A percentile compares a stretch with the other conserved stretches of the same genome.
Evolutionary conservation across 2,113 vertebrate genomes (phyloP).

Genomic region (Lichenostomus cassidix): DNA sequence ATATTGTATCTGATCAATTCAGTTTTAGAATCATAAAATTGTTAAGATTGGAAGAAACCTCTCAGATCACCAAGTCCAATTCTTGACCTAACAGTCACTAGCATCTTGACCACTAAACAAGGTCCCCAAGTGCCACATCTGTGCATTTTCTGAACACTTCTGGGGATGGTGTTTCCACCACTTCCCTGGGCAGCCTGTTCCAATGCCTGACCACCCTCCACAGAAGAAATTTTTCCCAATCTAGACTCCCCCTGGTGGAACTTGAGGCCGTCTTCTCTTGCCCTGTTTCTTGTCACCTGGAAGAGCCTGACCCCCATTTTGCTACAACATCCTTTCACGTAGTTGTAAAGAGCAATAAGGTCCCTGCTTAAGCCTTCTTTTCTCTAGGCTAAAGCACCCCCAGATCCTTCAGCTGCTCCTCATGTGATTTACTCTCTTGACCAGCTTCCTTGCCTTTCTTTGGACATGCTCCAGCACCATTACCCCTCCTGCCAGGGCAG

Average conservation of each 20-base stretch:
- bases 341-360: neutral
- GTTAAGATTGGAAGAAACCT: neutral
- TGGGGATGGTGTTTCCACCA: neutral
- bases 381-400: neutral
- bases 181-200: neutral
- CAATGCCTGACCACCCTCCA: neutral
- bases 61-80: neutral
- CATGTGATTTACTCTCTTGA: neutral
- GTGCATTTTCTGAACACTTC: neutral
- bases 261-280: neutral
- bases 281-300: neutral
- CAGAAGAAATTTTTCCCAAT: neutral
- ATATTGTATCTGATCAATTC: no score
- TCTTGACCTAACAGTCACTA: neutral
- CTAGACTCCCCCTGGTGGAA: neutral
- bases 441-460: neutral
- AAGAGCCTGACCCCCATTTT: neutral
- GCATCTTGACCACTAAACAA: neutral
- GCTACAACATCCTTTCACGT: neutral
- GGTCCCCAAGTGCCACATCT: neutral
- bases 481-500: fast-evolving
- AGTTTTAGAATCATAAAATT: neutral
- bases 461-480: neutral
- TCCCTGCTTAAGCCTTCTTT: neutral
- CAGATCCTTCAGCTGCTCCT: neutral